Evolutionary conservation across 2,888 invertebrate species (phyloP), one percentile per base, ranked within the genome.

Genomic region (Emmelina monodactyla): DNA sequence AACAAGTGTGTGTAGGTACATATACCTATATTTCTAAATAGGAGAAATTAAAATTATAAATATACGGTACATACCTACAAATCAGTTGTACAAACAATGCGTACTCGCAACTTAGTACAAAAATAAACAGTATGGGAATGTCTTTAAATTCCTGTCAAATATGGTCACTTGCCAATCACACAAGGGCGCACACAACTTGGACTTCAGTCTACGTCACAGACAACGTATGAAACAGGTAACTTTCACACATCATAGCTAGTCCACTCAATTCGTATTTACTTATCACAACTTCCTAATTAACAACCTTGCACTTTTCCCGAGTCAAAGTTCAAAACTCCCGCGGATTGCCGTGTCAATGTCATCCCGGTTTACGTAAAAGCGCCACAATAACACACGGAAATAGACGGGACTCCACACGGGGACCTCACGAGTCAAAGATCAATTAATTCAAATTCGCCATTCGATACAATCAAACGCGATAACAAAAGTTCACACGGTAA

Each of bases 291-390:
- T 19, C 3, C 11, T n/a, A 9, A n/a, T 25, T 25, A 9, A 29
- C 29, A 4, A 29, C 3, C 7, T 11, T 6, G 12, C 29, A 29
- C 29, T 29, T 14, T 29, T 4, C 13, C 14, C 13, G 5, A 14
- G 13, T 7, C 29, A 29, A 29, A 13, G 25, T 7, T 67, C 41
- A 40, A 72, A 69, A 51, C 62, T 69, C 68, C 66, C 75, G 73
- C 73, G 61, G 54, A 46, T 49, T 52, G 47, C 9, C 55, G 60
- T 63, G 68, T 71, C 66, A 73, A 62, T 62, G 62, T 68, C 67
- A 62, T 45, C 4, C 25, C 25, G 25, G 11, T 25, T 25, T 28
- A 13, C 14, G 16, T 33, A 34, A 32, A 37, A 22, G 33, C 32
- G 11, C 9, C 25, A 25, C 9, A 25, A 25, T 25, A 25, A 25